Conservation (phyloP, 2,888 invertebrate species). For the Mesorhabditis sp. region DNA sequence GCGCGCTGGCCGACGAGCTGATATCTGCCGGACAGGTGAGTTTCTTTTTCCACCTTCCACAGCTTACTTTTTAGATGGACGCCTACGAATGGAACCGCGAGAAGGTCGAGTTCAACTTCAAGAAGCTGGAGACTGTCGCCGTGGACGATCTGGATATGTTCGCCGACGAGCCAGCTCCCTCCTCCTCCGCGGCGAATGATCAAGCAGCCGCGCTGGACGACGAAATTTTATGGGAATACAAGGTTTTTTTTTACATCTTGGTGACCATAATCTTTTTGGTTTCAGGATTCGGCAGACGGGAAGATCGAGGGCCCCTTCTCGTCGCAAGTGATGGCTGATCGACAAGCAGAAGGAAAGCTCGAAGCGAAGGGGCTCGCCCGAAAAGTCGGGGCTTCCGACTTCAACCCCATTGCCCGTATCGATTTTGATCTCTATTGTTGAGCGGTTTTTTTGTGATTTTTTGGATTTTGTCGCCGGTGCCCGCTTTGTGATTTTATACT, state of each 20-base stretch:
- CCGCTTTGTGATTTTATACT: no score
- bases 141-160: conserved; percentile 36
- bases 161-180: conserved; percentile 27
- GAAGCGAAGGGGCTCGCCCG: conserved; percentile 35
- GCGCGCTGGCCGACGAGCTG: conserved; percentile 44
- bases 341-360: conserved; percentile 28
- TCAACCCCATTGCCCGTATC: conserved; percentile 44
- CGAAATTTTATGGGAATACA: conserved; percentile 44
- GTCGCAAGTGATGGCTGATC: conserved; percentile 28
- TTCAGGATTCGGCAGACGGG: conserved; percentile 16
- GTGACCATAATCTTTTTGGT: not conserved
- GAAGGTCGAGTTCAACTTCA: conserved; percentile 29
- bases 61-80: conserved; percentile 36
- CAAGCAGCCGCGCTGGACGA: conserved; percentile 17
- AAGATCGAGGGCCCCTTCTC: conserved; percentile 28
- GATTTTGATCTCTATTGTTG: conserved; percentile 48
- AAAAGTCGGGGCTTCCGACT: conserved; percentile 29
- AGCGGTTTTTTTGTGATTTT: not conserved
- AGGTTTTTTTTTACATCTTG: conserved; percentile 14
- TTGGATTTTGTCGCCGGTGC: no score
- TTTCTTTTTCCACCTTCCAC: not conserved
- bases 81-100: conserved; percentile 48
- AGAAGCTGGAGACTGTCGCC: conserved; percentile 23
- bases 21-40: conserved; percentile 46
- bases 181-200: conserved; percentile 9